Conservation (phyloP, 2,113 vertebrate genomes). For the Dipodomys ordii region DNA sequence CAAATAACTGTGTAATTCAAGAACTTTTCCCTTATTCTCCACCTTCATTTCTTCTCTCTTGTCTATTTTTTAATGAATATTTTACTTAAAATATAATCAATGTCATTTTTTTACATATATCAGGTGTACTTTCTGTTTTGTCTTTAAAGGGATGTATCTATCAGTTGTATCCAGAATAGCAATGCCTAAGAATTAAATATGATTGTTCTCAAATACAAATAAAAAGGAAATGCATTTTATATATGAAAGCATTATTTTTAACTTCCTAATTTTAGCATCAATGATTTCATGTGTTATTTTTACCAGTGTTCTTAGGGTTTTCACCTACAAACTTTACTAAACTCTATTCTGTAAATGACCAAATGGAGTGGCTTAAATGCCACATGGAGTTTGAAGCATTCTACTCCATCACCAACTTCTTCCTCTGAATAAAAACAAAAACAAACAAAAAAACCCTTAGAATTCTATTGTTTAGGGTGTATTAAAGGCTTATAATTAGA, state of each 20-base stretch:
- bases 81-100: constrained; percentile 17
- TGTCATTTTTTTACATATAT: not conserved
- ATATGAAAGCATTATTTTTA: not conserved
- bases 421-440: not conserved
- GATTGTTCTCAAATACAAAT: not conserved
- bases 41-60: not conserved
- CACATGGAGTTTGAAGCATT: not conserved
- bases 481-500: not conserved
- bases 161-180: not conserved
- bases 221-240: not conserved
- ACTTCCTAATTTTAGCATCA: not conserved
- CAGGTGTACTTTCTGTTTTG: not conserved
- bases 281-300: not conserved
- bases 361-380: not conserved
- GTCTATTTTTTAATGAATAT: not conserved
- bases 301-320: not conserved
- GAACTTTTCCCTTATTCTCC: too few species aligned
- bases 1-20: not conserved
- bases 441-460: not conserved
- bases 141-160: not conserved
- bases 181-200: constrained; percentile 1
- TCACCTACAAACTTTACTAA: not conserved
- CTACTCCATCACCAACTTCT: not conserved
- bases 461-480: not conserved
- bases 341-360: too few species aligned